A percentile compares a stretch with the other conserved stretches of the same genome.
Conservation (phyloP, 2,797 vertebrate species). For the Potorous gilbertii region DNA sequence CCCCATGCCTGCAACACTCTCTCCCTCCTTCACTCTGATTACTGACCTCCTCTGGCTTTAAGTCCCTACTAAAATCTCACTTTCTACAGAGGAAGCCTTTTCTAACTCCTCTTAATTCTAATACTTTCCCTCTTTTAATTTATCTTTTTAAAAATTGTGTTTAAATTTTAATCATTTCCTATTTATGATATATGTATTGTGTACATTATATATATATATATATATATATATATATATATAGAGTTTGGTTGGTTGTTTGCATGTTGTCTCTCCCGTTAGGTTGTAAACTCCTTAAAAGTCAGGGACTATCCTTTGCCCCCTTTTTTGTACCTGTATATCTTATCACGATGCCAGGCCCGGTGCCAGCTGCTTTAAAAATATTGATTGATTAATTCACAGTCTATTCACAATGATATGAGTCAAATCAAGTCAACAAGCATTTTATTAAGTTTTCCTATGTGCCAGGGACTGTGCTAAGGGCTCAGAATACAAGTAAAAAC, state of each 20-base stretch:
- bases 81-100: background rate
- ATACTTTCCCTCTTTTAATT: background rate
- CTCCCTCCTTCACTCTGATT: background rate
- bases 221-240: no score
- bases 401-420: no score
- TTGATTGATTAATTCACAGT: background rate
- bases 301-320: background rate
- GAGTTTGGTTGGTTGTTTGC: no score
- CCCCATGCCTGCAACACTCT: background rate
- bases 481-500: background rate
- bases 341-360: background rate
- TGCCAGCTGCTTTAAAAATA: background rate
- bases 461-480: background rate
- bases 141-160: background rate
- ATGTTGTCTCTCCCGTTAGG: background rate
- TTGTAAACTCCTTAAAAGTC: background rate
- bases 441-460: background rate
- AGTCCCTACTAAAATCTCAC: background rate
- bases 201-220: no score
- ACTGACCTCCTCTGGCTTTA: background rate
- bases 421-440: no score
- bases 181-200: background rate
- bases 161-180: background rate
- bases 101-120: background rate
- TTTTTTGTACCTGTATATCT: background rate